These are phyloP conservation scores for Palythoa grandis DNA, from an alignment of 92 coral and sea anemone species.

Conservation along the genomic window DNA sequence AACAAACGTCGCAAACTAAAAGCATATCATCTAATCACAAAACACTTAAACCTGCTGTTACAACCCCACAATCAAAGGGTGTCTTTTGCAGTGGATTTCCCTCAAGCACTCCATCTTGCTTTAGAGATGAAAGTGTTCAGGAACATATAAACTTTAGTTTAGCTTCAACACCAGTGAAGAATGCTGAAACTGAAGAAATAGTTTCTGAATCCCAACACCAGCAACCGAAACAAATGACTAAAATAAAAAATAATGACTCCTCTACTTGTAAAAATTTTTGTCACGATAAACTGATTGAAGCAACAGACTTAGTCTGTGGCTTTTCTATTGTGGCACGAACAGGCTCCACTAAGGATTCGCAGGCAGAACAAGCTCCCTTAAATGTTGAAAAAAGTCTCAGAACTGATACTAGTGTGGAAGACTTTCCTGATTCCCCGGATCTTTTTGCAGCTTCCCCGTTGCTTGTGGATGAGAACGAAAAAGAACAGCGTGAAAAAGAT, in stretches of 20 bases:
- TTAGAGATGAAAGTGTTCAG: slow-evolving; percentile 17
- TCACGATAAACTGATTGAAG: not conserved
- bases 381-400: not conserved
- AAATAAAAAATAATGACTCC: not conserved
- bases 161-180: not conserved
- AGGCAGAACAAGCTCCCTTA: not conserved
- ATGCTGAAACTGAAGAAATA: not conserved
- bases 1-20: not conserved
- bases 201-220: not conserved
- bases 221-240: not conserved
- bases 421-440: slow-evolving; percentile 35
- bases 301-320: not conserved
- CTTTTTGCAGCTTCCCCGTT: slow-evolving; percentile 24
- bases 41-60: not conserved
- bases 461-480: slow-evolving; percentile 11
- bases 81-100: not conserved
- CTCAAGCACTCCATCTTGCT: slow-evolving; percentile 23
- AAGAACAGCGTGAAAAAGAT: not conserved
- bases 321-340: slow-evolving; percentile 16
- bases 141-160: slow-evolving; percentile 15
- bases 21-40: not conserved
- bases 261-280: not conserved
- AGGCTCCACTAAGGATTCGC: not conserved
- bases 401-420: slow-evolving; percentile 9
- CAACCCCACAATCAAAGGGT: not conserved